phyloP scores from a whole-genome alignment of 2,888 invertebrate genomes.

The Bursaphelenchus okinawaensis region DNA sequence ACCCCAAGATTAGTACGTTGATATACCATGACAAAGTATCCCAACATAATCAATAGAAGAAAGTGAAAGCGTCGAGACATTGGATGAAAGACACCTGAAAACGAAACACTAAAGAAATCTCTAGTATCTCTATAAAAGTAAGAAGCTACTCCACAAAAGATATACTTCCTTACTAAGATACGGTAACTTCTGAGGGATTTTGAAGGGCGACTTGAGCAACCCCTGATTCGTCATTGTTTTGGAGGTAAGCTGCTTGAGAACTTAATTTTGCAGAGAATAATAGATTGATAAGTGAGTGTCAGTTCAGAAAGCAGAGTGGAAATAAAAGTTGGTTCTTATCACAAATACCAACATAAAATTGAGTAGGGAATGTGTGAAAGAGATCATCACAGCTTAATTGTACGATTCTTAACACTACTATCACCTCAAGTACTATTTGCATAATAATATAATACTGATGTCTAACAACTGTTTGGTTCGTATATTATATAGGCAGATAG shows the following conservation, averaged over 20 bases:
- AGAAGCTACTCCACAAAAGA: not conserved
- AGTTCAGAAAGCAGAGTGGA: not conserved
- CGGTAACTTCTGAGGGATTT: not conserved
- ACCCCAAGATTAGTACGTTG: constrained; percentile 38
- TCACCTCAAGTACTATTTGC: too few species aligned
- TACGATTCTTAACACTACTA: too few species aligned
- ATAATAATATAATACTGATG: too few species aligned
- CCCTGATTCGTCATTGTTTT: not conserved
- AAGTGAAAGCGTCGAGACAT: constrained; percentile 35
- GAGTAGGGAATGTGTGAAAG: not conserved
- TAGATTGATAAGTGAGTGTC: not conserved
- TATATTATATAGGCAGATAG: too few species aligned
- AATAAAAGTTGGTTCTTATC: not conserved
- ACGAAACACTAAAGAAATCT: not conserved
- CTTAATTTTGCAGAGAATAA: not conserved
- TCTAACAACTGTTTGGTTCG: too few species aligned
- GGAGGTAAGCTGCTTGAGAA: not conserved
- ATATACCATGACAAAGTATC: constrained; percentile 33
- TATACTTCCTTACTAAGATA: not conserved
- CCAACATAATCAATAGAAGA: constrained; percentile 36
- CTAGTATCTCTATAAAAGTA: too few species aligned
- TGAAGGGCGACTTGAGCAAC: not conserved
- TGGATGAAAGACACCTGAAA: constrained; percentile 33
- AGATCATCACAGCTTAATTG: too few species aligned
- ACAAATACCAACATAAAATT: too few species aligned